Base-by-base conservation (phyloP, 2,113 vertebrate species). In the Percopsis transmontana region DNA sequence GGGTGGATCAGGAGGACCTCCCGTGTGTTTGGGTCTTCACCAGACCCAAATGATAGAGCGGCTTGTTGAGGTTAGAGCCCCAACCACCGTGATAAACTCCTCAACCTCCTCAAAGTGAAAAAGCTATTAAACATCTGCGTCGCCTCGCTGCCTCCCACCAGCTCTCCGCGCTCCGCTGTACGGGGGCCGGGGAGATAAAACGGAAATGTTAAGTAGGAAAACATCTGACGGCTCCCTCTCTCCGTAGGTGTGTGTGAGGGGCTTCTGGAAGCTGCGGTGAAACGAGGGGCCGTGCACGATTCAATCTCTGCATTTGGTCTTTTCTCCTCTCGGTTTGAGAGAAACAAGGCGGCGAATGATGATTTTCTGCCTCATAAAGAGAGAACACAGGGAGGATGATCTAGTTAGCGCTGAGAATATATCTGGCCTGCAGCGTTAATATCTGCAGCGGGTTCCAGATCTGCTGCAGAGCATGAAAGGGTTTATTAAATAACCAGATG, bases 351-450 rank as follows among this genome's bases (percentile, higher is more conserved):
- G 8, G 27, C 27, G 8, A 7, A 33, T 33, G 27, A 33, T 33
- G 27, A 7, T 33, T 6, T 7, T 1, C 27, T 33, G 27, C 54
- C 66, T 72, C 67, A 74, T 66, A 77, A 76, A 74, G 62, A 73
- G 41, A 65, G 27, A 33, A 41, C 15, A 42, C 50, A 66, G 23
- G 56, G 70, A 64, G 79, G 67, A 81, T 81, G 84, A 77, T 56
- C 65, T 76, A 68, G 65, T 83, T 81, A 83, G 63, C 77, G 72
- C 71, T 82, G 70, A 84, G 69, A 65, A 81, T 33, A 81, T 86
- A 73, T 69, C 56, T 72, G 70, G 77, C 86, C 77, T 16, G 53
- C 18, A 72, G 77, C 77, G 77, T 82, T 75, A 82, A 84, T 79
- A 84, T 79, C 72, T 76, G 52, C 65, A 77, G 71, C 58, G 47